These are phyloP conservation scores for Cepaea hortensis DNA, from an alignment of 2,888 invertebrate species.

Conservation along the genomic window DNA sequence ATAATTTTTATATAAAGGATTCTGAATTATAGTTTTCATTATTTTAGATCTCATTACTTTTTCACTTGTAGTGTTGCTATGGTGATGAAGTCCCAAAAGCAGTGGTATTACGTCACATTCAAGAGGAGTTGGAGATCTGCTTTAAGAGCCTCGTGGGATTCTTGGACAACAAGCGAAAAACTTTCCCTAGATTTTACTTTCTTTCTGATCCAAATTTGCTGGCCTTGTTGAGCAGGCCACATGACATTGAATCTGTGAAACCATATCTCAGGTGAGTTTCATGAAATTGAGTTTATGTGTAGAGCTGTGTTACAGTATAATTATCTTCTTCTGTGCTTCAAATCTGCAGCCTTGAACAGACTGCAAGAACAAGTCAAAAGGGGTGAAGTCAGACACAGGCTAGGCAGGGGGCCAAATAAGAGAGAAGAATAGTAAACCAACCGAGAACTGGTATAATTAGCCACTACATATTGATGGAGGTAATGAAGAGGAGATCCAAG, in stretches of 20 bases:
- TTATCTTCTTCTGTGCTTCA: not conserved
- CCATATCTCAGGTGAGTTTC: constrained; percentile 72
- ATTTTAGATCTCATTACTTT: not conserved
- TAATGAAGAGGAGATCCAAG: too few species aligned
- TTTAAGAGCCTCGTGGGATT: constrained; percentile 75
- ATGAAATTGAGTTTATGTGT: too few species aligned
- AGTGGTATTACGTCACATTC: constrained; percentile 74
- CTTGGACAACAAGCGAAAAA: constrained; percentile 74
- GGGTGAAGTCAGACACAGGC: too few species aligned
- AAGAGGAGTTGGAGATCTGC: constrained; percentile 76
- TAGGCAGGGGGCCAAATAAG: too few species aligned
- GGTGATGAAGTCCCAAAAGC: constrained; percentile 75
- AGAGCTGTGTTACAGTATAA: not conserved
- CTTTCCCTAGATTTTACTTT: constrained; percentile 76
- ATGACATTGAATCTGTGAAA: constrained; percentile 73
- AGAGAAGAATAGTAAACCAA: too few species aligned
- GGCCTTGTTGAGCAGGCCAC: constrained; percentile 73
- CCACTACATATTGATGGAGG: too few species aligned
- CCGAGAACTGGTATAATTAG: too few species aligned
- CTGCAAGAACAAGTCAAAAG: too few species aligned
- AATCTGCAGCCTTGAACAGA: too few species aligned
- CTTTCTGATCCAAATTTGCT: constrained; percentile 74
- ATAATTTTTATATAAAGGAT: too few species aligned
- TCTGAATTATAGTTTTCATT: too few species aligned
- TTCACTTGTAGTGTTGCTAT: constrained; percentile 72